A percentile compares a stretch with the other conserved stretches of the same genome.
phyloP scores from a whole-genome alignment of 2,888 invertebrate species.

The Strigamia transsilvanica region DNA sequence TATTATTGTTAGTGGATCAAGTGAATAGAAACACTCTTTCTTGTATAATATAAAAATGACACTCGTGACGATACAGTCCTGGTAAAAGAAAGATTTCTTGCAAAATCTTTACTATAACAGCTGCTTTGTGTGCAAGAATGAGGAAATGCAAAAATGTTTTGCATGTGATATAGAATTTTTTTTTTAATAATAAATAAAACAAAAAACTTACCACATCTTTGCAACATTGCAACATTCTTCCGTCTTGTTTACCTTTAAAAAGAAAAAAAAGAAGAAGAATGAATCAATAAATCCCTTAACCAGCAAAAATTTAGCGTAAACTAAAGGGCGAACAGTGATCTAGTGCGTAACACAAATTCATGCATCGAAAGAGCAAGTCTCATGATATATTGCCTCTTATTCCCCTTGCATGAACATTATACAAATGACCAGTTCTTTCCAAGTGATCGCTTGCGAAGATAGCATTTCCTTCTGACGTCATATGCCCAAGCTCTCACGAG shows the following conservation, averaged over 20 bases:
- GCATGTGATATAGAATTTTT: neutral
- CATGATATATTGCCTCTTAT: conserved; percentile 22
- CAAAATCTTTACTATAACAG: neutral
- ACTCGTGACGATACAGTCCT: neutral
- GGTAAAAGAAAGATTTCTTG: neutral
- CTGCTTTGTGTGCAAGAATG: neutral
- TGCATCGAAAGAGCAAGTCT: conserved; percentile 31
- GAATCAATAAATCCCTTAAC: neutral
- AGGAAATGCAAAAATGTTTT: neutral
- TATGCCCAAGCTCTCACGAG: neutral
- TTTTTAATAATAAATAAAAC: no score
- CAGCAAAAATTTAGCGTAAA: neutral
- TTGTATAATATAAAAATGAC: neutral
- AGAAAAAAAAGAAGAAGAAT: neutral
- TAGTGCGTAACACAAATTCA: conserved; percentile 23
- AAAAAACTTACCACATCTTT: neutral
- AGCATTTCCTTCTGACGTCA: conserved; percentile 23
- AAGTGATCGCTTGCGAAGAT: conserved; percentile 18
- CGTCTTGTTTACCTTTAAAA: neutral
- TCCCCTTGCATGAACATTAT: conserved; percentile 35
- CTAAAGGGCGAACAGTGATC: neutral
- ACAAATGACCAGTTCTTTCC: conserved; percentile 38
- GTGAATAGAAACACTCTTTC: neutral
- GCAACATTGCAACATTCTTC: neutral
- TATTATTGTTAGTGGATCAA: neutral